Percentiles rank a stretch among this genome's conserved stretches.
phyloP scores from a whole-genome alignment of 2,888 invertebrate genomes.

The Andrena dorsata region DNA sequence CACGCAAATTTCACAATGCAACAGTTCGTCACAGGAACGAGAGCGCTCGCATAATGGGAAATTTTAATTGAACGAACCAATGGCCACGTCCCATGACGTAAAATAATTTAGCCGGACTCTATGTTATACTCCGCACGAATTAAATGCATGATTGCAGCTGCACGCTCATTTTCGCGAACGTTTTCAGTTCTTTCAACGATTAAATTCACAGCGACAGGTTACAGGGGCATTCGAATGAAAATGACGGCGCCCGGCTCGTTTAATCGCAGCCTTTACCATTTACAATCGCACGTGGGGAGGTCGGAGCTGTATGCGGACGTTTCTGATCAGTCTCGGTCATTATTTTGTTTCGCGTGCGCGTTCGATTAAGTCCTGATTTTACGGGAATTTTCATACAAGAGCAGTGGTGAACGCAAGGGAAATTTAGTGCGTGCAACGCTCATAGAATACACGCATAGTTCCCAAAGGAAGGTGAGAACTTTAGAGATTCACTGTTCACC shows the following conservation, averaged over 20 bases:
- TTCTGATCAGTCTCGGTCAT: constrained; percentile 4
- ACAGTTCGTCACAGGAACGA: not conserved
- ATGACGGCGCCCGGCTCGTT: constrained; percentile 3
- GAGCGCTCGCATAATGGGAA: not conserved
- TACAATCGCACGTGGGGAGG: too few relatives aligned
- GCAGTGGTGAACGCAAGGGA: not conserved
- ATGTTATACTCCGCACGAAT: not conserved
- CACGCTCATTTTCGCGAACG: constrained; percentile 19
- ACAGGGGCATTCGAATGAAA: constrained; percentile 12
- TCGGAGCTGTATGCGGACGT: not conserved
- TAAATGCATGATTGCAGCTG: not conserved
- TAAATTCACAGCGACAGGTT: constrained; percentile 16
- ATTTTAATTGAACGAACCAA: constrained; percentile 28
- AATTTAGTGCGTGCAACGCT: not conserved
- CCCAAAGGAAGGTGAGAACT: not conserved
- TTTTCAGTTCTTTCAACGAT: constrained; percentile 27
- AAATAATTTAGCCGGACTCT: constrained; percentile 21
- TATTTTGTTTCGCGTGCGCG: not conserved
- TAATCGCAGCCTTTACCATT: constrained; percentile 14
- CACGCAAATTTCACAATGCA: constrained; percentile 10
- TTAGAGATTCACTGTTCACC: not conserved
- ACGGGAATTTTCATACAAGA: not conserved
- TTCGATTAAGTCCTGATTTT: not conserved
- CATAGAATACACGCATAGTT: not conserved
- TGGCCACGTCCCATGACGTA: not conserved